Conservation (phyloP, 2,113 vertebrate genomes). For the Pogona vitticeps region DNA sequence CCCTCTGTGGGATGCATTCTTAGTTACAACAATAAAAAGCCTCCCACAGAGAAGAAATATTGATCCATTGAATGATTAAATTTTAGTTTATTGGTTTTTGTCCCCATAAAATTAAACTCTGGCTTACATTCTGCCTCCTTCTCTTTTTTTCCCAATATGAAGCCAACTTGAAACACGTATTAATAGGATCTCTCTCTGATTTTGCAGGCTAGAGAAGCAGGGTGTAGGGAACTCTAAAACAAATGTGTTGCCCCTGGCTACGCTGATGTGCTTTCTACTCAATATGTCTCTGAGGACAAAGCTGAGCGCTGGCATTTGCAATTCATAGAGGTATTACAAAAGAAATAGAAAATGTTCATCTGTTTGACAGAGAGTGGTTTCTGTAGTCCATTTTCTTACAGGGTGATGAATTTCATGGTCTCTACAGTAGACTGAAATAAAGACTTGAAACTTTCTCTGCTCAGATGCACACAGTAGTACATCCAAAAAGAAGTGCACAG, state of each 20-base stretch:
- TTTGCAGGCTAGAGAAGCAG: not conserved
- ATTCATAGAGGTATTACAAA: conserved; percentile 2
- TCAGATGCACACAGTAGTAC: not conserved
- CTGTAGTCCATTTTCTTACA: not conserved
- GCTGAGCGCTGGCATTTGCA: not conserved
- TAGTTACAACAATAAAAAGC: not conserved
- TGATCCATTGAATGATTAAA: conserved; percentile 3
- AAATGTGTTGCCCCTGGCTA: conserved; percentile 9
- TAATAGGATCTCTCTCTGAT: not conserved
- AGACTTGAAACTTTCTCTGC: not conserved
- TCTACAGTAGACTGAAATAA: not conserved
- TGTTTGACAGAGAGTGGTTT: conserved; percentile 10
- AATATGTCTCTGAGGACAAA: not conserved
- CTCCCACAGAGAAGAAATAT: not conserved
- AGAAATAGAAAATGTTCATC: not conserved
- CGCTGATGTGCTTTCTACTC: not conserved
- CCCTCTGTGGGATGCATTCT: not conserved
- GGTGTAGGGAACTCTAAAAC: not conserved
- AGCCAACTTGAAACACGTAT: conserved; percentile 7
- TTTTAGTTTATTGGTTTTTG: conserved; percentile 36
- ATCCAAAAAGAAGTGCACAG: not conserved
- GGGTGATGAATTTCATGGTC: conserved; percentile 2
- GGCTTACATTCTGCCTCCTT: conserved; percentile 13
- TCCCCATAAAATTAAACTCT: conserved; percentile 11
- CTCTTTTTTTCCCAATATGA: not conserved